A percentile compares a stretch with the other conserved stretches of the same genome.
Evolutionary conservation across 2,113 vertebrate species (phyloP).

Genomic region (Pithys albifrons): DNA sequence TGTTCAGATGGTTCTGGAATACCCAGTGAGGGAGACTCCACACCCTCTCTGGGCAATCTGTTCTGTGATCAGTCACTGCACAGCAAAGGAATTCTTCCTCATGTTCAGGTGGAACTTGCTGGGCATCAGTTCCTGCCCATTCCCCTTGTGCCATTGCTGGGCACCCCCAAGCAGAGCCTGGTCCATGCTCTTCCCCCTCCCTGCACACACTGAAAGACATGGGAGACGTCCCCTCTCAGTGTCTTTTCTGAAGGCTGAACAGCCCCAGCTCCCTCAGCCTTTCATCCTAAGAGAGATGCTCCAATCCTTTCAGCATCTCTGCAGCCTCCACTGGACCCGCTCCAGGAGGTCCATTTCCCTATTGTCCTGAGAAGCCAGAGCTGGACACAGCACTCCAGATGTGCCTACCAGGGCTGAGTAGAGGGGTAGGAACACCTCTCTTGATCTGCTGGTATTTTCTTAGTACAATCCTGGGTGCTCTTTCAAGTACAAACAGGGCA

Average conservation of each 20-base stretch:
- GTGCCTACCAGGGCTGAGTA: background rate
- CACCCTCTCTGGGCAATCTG: background rate
- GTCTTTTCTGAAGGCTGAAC: background rate
- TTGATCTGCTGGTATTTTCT: background rate
- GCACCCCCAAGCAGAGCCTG: background rate
- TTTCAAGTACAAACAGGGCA: background rate
- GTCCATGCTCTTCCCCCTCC: background rate
- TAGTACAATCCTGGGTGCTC: background rate
- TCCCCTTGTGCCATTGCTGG: background rate
- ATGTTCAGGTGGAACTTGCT: background rate
- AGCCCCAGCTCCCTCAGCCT: background rate
- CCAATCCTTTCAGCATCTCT: background rate
- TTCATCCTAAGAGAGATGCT: background rate
- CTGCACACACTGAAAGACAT: background rate
- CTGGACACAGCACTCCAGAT: background rate
- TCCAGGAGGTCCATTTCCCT: background rate
- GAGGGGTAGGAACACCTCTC: background rate
- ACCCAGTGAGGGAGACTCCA: background rate
- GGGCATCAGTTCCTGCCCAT: background rate
- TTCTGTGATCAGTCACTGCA: fast-evolving
- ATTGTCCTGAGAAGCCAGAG: background rate
- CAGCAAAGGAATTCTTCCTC: background rate
- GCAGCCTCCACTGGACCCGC: fast-evolving
- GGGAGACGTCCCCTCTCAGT: background rate
- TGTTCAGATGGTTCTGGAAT: fast-evolving